Percentiles rank a stretch among this genome's conserved stretches.
Evolutionary conservation across 1,140 invertebrate species (phyloP).

Genomic region (Hirudo medicinalis): DNA sequence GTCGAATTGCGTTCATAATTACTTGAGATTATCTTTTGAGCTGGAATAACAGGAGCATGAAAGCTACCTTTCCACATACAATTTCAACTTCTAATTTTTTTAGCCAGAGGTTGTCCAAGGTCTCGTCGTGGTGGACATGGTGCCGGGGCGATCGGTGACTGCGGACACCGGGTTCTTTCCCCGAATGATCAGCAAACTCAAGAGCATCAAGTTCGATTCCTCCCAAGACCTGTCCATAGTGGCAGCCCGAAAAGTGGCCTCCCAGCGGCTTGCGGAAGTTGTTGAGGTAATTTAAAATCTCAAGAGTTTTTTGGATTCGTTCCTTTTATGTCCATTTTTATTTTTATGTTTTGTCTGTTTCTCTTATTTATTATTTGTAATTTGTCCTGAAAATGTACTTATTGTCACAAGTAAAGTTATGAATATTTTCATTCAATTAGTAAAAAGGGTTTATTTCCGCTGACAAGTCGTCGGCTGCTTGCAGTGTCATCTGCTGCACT

Average conservation of each 20-base stretch:
- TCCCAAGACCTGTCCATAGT: not conserved
- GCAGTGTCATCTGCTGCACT: too few relatives aligned
- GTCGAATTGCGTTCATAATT: not conserved
- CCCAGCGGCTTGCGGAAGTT: not conserved
- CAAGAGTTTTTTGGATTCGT: too few relatives aligned
- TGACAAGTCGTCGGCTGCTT: too few relatives aligned
- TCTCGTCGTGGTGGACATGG: conserved; percentile 66
- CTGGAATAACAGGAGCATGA: not conserved
- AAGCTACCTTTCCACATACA: not conserved
- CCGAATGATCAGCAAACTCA: not conserved
- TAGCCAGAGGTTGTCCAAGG: conserved; percentile 57
- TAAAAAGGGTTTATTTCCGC: too few relatives aligned
- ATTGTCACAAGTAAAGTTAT: too few relatives aligned
- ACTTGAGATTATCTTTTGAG: not conserved
- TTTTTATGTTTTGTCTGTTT: too few relatives aligned
- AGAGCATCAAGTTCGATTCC: conserved; percentile 3
- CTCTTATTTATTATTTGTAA: too few relatives aligned
- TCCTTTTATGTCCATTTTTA: too few relatives aligned
- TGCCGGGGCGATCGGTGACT: conserved; percentile 43
- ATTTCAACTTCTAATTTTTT: not conserved
- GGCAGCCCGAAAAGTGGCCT: not conserved
- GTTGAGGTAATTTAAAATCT: not conserved
- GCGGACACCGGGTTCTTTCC: conserved; percentile 4
- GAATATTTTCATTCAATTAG: too few relatives aligned
- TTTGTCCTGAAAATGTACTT: too few relatives aligned